Evolutionary conservation across 2,113 vertebrate genomes (phyloP), one percentile per base, ranked within the genome.

Genomic region (Illadopsis cleaveri): DNA sequence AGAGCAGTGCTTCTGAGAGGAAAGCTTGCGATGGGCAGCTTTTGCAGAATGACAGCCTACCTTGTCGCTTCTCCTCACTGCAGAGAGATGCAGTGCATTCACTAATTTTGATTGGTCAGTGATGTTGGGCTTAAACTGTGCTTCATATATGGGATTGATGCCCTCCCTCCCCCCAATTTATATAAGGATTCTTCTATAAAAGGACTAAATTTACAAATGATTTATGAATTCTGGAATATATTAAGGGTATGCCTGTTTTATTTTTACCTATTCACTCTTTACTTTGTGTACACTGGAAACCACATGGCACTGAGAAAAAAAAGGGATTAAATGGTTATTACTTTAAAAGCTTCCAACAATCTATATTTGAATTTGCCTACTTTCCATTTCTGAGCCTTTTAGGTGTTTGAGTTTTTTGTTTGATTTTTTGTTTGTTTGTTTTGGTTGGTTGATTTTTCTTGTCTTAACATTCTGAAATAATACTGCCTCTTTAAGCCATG

Each of bases 41-140:
- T 97, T 98, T 98, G 97, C 98, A 97, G 97, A 98, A 98, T 98
- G 98, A 98, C 98, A 98, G 97, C 98, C 98, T 98, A 98, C 98
- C 97, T 98, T 98, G 97, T 98, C 96, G 97, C 98, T 98, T 98
- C 98, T 98, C 98, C 98, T 98, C 98, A 99, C 99, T 99, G 99
- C 99, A 98, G 99, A 98, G 99, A 98, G 99, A 99, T 99, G 99
- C 99, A 98, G 99, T 99, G 99, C 98, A 98, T 98, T 98, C 98
- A 98, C 98, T 98, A 97, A 96, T 98, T 98, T 98, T 99, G 99
- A 99, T 99, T 99, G 99, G 99, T 98, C 98, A 98, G 98, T 98
- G 98, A 98, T 99, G 98, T 98, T 98, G 97, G 98, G 98, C 97
- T 99, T 99, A 98, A 99, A 98, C 97, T 98, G 97, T 98, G 98